A percentile compares a stretch with the other conserved stretches of the same genome.
Evolutionary conservation across 2,113 vertebrate genomes (phyloP).

Genomic region (Bagarius yarrelli): DNA sequence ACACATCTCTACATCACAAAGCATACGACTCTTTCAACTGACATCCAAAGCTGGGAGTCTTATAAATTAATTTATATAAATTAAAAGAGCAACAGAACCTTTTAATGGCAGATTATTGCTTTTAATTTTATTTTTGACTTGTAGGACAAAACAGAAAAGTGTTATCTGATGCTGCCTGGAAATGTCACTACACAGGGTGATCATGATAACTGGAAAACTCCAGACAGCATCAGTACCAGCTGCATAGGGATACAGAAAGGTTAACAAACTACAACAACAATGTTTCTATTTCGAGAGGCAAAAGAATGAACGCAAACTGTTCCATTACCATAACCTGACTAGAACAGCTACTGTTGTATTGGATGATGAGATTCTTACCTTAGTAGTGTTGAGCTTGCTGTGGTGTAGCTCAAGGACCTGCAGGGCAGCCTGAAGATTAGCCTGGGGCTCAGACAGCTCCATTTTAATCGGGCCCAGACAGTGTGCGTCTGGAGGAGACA

Average conservation of each 20-base stretch:
- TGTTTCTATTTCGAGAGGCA: slow-evolving; percentile 48
- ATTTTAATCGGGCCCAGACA: slow-evolving; percentile 94
- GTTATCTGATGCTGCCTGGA: background rate
- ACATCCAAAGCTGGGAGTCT: slow-evolving; percentile 16
- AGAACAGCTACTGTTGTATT: background rate
- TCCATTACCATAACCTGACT: background rate
- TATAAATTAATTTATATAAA: no score
- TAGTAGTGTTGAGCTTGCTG: slow-evolving; percentile 94
- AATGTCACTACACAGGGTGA: background rate
- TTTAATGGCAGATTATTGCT: no score
- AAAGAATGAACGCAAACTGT: background rate
- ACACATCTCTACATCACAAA: background rate
- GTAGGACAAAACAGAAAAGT: background rate
- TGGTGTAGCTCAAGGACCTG: slow-evolving; percentile 92
- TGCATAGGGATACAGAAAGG: background rate
- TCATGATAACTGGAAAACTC: background rate
- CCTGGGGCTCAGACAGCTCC: slow-evolving; percentile 86
- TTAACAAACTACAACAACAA: background rate
- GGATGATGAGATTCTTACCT: slow-evolving; percentile 70
- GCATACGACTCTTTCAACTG: background rate
- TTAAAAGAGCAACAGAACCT: no score
- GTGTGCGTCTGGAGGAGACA: slow-evolving; percentile 91
- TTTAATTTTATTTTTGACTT: no score
- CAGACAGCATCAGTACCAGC: background rate
- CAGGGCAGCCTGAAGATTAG: slow-evolving; percentile 91